These are phyloP conservation scores for Hymenochirus boettgeri DNA, from an alignment of 2,113 vertebrate genomes.

Conservation along the genomic window DNA sequence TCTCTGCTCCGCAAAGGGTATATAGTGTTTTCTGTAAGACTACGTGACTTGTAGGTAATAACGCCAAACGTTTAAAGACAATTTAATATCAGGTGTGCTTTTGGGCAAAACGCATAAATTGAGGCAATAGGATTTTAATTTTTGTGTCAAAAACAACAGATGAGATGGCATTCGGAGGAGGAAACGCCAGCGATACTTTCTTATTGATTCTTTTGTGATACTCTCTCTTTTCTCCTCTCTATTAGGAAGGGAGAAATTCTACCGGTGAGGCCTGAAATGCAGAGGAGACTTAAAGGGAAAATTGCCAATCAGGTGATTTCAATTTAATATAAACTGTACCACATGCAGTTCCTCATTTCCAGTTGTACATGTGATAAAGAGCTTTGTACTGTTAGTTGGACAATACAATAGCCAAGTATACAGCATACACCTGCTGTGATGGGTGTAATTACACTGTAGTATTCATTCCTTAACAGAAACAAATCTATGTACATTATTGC, in stretches of 20 bases:
- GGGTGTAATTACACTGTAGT: too few species aligned
- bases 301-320: too few species aligned
- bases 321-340: too few species aligned
- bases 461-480: too few species aligned
- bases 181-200: not conserved
- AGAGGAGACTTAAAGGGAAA: too few species aligned
- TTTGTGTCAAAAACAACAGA: not conserved
- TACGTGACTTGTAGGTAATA: slow-evolving; percentile 43
- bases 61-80: not conserved
- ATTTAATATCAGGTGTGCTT: not conserved
- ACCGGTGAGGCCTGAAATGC: not conserved
- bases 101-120: not conserved
- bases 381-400: too few species aligned
- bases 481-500: too few species aligned
- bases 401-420: too few species aligned
- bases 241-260: not conserved
- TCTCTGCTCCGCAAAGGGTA: slow-evolving; percentile 68
- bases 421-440: too few species aligned
- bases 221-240: too few species aligned
- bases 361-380: too few species aligned
- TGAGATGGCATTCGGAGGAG: not conserved
- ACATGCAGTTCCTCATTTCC: too few species aligned
- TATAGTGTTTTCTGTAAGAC: slow-evolving; percentile 59
- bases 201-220: not conserved
- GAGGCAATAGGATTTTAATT: not conserved